Base-by-base conservation (phyloP, 1,140 invertebrate genomes). In the Drosophila insularis region DNA sequence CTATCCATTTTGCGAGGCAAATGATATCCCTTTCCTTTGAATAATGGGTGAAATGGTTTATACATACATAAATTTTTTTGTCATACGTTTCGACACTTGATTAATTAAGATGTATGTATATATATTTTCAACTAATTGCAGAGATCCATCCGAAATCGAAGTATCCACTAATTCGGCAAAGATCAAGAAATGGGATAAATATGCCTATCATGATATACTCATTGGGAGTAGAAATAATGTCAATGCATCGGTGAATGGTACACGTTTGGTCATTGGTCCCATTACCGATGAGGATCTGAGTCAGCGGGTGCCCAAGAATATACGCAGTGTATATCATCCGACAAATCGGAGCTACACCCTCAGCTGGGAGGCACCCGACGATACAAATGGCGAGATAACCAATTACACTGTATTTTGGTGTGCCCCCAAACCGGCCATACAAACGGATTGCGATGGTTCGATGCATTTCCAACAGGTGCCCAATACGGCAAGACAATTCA, bases 371-470 rank as follows among this genome's bases (percentile, higher is more conserved):
- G 61, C 84, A n/a, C 90, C 90, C 0, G 60, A 73, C n/a, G 71
- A 80, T 53, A 31, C 7, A 2, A 5, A n/a, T 1, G 64, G 14
- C 0, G 60, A 68, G 2, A 55, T 91, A n/a, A 43, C 60, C 6
- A 75, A 87, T 68, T 91, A 90, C 60, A 91, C 90, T 0, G 85
- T 91, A 0, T 91, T 81, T 71, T 91, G 90, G 90, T 91, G 90
- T 63, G 68, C 76, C 2, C 56, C 87, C 0, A 84, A 81, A 50
- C 71, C 73, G 7, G 81, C 69, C 5, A 56, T 73, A 6, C 68
- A 64, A 6, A 80, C 78, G 11, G 85, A 90, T 31, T 91, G 90
- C 64, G 67, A 84, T 8, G 90, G 82, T 5, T 65, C 89, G 1
- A 87, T 91, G 14, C 75, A 77, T 50, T 91, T 91, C 32, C 56